Conservation (phyloP, 2,113 vertebrate genomes). For the Pelecanoides urinatrix region DNA sequence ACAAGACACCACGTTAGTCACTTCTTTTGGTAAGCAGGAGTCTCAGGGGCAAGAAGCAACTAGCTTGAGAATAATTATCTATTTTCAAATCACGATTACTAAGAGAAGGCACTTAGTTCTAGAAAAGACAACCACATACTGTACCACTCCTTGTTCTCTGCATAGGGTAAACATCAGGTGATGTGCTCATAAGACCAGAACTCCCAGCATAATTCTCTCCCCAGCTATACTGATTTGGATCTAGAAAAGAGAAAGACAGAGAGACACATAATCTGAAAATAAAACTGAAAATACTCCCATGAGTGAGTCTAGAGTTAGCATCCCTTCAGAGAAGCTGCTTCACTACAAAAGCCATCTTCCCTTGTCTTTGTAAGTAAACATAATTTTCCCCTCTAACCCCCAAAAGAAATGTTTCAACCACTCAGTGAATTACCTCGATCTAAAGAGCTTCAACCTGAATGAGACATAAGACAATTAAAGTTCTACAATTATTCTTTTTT, state of each 20-base stretch:
- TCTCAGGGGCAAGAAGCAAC: neutral
- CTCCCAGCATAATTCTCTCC: slow-evolving; percentile 97
- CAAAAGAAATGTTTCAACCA: neutral
- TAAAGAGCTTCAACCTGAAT: neutral
- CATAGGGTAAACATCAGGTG: slow-evolving; percentile 89
- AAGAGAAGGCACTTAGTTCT: neutral
- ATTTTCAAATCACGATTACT: neutral
- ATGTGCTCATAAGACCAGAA: slow-evolving; percentile 94
- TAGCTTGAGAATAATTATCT: neutral
- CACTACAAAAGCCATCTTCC: neutral
- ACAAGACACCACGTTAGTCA: neutral
- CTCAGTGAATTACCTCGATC: neutral
- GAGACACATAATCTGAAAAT: slow-evolving; percentile 52
- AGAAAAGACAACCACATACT: slow-evolving; percentile 78
- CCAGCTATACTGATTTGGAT: slow-evolving; percentile 98
- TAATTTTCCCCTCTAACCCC: neutral
- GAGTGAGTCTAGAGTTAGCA: neutral
- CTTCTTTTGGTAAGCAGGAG: neutral
- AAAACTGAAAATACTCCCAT: neutral
- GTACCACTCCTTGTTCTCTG: slow-evolving; percentile 93
- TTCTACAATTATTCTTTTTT: neutral
- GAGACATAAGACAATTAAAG: neutral
- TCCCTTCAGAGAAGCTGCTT: neutral
- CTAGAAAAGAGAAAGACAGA: slow-evolving; percentile 69
- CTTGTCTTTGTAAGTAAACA: neutral